phyloP scores from a whole-genome alignment of 1,140 invertebrate genomes.

The Laupala kohalensis region DNA sequence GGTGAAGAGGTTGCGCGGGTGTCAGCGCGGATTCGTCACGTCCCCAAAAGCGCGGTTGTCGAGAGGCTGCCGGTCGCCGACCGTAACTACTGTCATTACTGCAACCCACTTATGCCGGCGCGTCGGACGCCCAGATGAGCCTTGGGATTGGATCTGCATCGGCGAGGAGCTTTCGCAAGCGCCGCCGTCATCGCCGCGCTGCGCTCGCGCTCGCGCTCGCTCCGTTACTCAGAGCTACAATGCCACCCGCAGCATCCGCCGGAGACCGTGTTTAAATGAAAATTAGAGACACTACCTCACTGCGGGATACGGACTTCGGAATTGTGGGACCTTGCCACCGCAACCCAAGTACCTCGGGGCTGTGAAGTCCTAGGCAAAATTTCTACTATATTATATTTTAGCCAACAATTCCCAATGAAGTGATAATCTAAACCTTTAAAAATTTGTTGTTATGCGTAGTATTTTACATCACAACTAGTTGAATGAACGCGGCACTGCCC shows the following conservation, averaged over 20 bases:
- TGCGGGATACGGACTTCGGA: background rate
- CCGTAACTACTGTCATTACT: background rate
- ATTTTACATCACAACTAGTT: too few species aligned
- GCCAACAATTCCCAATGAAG: too few species aligned
- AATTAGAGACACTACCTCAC: background rate
- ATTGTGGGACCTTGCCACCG: too few species aligned
- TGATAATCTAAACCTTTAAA: too few species aligned
- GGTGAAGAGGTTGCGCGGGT: background rate
- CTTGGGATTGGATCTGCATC: background rate
- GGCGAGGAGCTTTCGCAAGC: background rate
- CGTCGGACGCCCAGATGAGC: background rate
- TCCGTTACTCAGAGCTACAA: too few species aligned
- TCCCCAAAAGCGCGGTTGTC: background rate
- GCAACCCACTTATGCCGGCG: background rate
- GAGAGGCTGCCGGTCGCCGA: background rate
- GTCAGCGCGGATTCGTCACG: background rate
- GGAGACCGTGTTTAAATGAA: background rate
- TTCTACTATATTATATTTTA: too few species aligned
- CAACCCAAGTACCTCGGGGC: too few species aligned
- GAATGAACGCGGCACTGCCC: too few species aligned
- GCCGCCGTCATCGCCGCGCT: background rate
- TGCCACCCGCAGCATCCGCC: too few species aligned
- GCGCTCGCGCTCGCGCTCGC: too few species aligned
- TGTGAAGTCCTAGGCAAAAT: too few species aligned
- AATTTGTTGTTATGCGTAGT: too few species aligned